Percentiles rank a stretch among this genome's conserved stretches.
Conservation (phyloP, 2,113 vertebrate genomes). For the Pterocles gutturalis region DNA sequence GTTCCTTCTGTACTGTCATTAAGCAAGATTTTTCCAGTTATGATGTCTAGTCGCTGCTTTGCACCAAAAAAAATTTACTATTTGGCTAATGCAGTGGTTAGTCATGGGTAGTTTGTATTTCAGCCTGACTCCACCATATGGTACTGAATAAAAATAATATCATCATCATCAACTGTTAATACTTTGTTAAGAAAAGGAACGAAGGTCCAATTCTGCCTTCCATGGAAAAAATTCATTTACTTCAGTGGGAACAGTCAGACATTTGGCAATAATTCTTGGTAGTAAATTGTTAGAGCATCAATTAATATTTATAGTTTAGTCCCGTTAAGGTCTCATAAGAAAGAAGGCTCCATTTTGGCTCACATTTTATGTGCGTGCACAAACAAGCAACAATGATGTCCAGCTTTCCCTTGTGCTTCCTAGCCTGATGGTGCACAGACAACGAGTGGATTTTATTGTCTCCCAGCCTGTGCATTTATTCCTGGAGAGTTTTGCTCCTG, state of each 20-base stretch:
- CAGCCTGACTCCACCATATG: background rate
- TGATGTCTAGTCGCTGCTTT: background rate
- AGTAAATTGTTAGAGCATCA: background rate
- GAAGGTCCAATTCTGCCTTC: background rate
- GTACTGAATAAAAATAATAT: background rate
- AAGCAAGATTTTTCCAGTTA: background rate
- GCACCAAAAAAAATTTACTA: background rate
- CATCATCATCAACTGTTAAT: background rate
- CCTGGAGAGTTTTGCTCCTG: background rate
- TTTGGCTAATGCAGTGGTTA: background rate
- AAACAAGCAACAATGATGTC: fast-evolving
- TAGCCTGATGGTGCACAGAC: background rate
- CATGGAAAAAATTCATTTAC: background rate
- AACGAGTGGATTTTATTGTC: background rate
- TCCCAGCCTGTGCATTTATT: background rate
- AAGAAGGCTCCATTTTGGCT: background rate
- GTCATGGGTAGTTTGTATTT: background rate
- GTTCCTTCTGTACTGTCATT: background rate
- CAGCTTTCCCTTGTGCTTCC: background rate
- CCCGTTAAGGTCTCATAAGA: background rate
- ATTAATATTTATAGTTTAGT: background rate
- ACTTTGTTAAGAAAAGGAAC: background rate
- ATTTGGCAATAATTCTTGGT: background rate
- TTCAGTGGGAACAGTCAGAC: background rate
- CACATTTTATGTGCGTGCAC: background rate